Evolutionary conservation across 2,888 invertebrate genomes (phyloP), one percentile per base, ranked within the genome.

Genomic region (Dynastes grantii): DNA sequence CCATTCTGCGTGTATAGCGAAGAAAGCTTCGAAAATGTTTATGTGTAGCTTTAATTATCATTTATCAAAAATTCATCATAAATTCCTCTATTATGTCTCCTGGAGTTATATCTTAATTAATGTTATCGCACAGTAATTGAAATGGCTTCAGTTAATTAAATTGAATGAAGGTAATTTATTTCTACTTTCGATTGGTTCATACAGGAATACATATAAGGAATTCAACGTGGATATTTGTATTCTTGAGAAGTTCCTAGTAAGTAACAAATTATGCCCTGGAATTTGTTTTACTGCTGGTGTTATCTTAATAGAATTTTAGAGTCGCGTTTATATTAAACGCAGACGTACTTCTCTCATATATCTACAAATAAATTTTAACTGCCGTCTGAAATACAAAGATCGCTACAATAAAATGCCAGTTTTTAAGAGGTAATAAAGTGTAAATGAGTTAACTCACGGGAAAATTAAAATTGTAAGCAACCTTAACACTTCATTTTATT

Each of bases 111-210:
- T 16, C 55, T 45, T 45, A 45, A 45, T 45, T 45, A 55, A 55
- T 64, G 13, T 37, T 37, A 64, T 64, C 13, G 64, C 9, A 37
- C 37, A 11, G 32, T 37, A 32, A 64, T 64, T 64, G 6, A 64
- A 37, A 64, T 32, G 64, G n/a, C 64, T 64, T 32, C 37, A 29
- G n/a, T n/a, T 32, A 64, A 64, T 32, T 64, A n/a, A 64, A 32
- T 64, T 2, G n/a, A 32, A 29, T 29, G 64, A 29, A 64, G 64
- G 64, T 64, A 64, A 37, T 64, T 55, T 22, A 55, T 22, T 55
- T 55, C n/a, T 8, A 55, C n/a, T 55, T 55, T 13, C 22, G n/a
- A 16, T 55, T 55, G 6, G 22, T 16, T 1, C n/a, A 13, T 6
- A 1, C 4, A n/a, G 8, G 22, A 55, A 55, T 22, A n/a, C 53